Evolutionary conservation across 2,888 invertebrate genomes (phyloP).

Genomic region (Eupithecia tripunctaria): DNA sequence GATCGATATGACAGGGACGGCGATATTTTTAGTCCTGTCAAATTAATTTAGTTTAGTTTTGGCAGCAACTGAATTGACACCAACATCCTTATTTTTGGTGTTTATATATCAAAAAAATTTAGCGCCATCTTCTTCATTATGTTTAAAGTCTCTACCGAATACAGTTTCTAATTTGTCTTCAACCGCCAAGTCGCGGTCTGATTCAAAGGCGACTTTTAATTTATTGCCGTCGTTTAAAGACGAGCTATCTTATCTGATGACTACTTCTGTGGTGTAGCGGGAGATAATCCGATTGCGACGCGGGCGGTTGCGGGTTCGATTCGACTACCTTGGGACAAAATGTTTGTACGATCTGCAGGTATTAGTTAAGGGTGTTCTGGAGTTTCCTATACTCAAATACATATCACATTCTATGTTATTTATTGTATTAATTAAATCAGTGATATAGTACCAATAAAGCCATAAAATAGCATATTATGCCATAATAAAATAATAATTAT

Average conservation of each 20-base stretch:
- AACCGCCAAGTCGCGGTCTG: constrained; percentile 20
- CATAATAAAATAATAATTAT: too few relatives aligned
- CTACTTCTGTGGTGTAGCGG: background rate
- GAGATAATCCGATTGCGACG: background rate
- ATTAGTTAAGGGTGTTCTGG: background rate
- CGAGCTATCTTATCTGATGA: background rate
- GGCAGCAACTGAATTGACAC: too few relatives aligned
- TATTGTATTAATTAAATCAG: too few relatives aligned
- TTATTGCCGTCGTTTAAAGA: constrained; percentile 16
- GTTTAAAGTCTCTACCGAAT: background rate
- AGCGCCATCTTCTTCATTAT: background rate
- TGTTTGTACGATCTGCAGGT: background rate
- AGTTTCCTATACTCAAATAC: too few relatives aligned
- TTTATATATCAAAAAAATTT: background rate
- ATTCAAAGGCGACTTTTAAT: constrained; percentile 14
- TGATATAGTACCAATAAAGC: too few relatives aligned
- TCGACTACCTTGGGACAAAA: background rate
- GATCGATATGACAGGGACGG: too few relatives aligned
- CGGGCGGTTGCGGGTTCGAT: background rate
- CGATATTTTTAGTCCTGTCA: too few relatives aligned
- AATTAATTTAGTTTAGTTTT: too few relatives aligned
- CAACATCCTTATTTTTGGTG: too few relatives aligned
- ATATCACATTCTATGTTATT: too few relatives aligned
- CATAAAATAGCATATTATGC: too few relatives aligned
- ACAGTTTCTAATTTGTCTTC: constrained; percentile 18